phyloP scores from a whole-genome alignment of 2,797 vertebrate species.

The Dromococcyx pavoninus region DNA sequence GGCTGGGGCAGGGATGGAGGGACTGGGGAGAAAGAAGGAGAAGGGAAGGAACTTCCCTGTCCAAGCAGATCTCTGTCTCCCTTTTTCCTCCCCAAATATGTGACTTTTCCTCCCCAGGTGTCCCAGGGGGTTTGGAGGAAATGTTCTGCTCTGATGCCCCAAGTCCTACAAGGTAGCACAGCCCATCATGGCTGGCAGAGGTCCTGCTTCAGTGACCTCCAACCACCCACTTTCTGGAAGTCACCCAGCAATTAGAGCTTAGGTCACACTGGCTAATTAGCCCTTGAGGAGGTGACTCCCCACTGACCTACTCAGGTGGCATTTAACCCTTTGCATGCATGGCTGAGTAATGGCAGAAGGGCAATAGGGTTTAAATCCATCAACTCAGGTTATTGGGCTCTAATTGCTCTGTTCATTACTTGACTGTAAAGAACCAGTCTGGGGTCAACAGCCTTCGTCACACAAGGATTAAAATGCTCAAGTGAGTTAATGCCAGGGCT shows the following conservation, averaged over 20 bases:
- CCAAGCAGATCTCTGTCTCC: neutral
- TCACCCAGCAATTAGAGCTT: neutral
- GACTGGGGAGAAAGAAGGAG: neutral
- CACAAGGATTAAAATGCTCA: neutral
- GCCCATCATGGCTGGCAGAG: accelerated
- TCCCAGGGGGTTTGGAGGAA: neutral
- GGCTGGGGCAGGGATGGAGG: neutral
- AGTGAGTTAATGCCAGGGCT: neutral
- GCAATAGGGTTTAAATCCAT: neutral
- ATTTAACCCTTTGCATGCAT: neutral
- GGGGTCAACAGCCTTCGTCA: neutral
- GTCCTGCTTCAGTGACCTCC: neutral
- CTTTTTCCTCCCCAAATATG: neutral
- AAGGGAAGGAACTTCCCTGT: neutral
- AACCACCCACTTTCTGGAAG: too few relatives aligned
- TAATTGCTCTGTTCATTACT: neutral
- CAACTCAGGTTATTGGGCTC: accelerated
- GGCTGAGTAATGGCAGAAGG: neutral
- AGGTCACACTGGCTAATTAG: neutral
- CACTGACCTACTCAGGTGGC: neutral
- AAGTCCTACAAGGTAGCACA: neutral
- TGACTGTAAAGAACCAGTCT: neutral
- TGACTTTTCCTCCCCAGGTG: neutral
- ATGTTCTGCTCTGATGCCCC: neutral
- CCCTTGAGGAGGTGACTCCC: neutral